Evolutionary conservation across 2,888 invertebrate species (phyloP), one percentile per base, ranked within the genome.

Genomic region (Tetanocera ferruginea): DNA sequence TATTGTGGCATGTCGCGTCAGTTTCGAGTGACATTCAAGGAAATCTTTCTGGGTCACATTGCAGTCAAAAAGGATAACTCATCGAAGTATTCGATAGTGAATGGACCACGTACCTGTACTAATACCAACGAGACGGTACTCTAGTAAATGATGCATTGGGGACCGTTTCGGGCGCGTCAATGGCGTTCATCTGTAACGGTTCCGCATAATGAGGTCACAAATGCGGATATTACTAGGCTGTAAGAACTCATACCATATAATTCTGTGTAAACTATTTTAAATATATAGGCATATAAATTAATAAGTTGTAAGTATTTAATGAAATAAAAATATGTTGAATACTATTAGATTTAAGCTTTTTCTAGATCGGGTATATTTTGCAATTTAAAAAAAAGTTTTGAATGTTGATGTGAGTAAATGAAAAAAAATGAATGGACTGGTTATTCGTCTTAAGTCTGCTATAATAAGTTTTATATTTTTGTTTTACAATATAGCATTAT

Each of bases 1-100:
- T 98, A 98, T 87, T 98, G 97, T 88, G 97, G 97, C 28, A 98
- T 98, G 98, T 97, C 96, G 49, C 91, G 96, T 49, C 97, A 96
- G 88, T 98, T 98, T 89, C 92, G 98, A 72, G 97, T 97, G 88
- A 98, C 98, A 0, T 98, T 98, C 89, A 96, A 96, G 86, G 95
- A 95, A 85, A 89, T 90, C 19, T 97, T 98, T 86, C 92, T 95
- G 62, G 86, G 86, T 0, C 83, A 85, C 4, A 80, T 86, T 19
- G 90, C 91, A 8, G 92, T 92, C 4, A 92, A 93, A 83, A 91
- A 93, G 83, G 93, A 92, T 84, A 93, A 92, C 3, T 95, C 95
- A 0, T 94, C 95, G 71, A 92, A 94, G 83, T 96, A 96, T 87
- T 95, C 95, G 0, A 90, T 95, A 51, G 95, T 95, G 0, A 95